A percentile compares a stretch with the other conserved stretches of the same genome.
phyloP scores from a whole-genome alignment of 2,888 invertebrate genomes.

The Erebia epiphron region DNA sequence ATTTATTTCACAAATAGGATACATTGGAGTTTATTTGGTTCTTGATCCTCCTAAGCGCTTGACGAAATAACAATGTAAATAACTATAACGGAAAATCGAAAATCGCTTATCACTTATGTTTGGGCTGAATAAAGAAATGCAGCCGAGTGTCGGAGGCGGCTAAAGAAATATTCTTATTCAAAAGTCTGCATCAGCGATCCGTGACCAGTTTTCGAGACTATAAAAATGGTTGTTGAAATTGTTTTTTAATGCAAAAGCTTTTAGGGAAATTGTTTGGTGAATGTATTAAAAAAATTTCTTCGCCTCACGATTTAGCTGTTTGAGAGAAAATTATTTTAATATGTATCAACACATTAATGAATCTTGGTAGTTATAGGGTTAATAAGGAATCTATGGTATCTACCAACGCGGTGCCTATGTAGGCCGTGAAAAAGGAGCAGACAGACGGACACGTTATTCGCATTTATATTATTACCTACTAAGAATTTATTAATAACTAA shows the following conservation, averaged over 20 bases:
- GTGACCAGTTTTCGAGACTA: slow-evolving; percentile 59
- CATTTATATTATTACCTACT: too few relatives aligned
- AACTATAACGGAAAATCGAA: slow-evolving; percentile 14
- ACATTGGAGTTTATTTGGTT: too few relatives aligned
- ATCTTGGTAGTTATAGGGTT: too few relatives aligned
- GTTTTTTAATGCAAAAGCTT: slow-evolving; percentile 32
- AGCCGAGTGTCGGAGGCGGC: slow-evolving; percentile 49
- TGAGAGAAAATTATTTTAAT: not conserved
- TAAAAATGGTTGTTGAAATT: slow-evolving; percentile 38
- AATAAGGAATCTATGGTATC: too few relatives aligned
- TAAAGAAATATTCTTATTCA: slow-evolving; percentile 75
- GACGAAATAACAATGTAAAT: not conserved
- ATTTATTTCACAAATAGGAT: too few relatives aligned
- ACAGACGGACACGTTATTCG: too few relatives aligned
- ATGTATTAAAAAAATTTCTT: slow-evolving; percentile 2
- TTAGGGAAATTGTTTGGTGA: slow-evolving; percentile 24
- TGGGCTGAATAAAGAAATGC: slow-evolving; percentile 47
- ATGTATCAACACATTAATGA: too few relatives aligned
- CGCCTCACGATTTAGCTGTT: not conserved
- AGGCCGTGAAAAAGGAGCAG: too few relatives aligned
- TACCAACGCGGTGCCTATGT: too few relatives aligned
- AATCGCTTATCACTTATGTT: slow-evolving; percentile 39
- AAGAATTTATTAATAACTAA: too few relatives aligned
- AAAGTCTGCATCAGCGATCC: slow-evolving; percentile 60
- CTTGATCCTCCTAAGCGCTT: too few relatives aligned